Base-by-base conservation (phyloP, 2,797 vertebrate genomes). In the Clamator glandarius region DNA sequence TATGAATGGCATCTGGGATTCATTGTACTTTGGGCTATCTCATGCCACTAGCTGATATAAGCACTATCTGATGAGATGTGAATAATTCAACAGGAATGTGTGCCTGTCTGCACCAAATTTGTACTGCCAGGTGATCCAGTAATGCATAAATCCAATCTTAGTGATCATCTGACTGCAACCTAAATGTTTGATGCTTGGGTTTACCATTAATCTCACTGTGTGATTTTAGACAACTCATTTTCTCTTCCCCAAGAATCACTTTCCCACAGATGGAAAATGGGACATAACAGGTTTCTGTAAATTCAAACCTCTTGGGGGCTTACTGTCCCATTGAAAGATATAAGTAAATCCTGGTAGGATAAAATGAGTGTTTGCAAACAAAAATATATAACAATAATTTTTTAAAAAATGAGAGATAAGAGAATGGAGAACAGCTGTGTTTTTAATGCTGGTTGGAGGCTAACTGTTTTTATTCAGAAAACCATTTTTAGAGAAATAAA, bases 141-240 rank as follows among this genome's bases (percentile, higher is more conserved):
- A 93, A 64, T 68, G 82, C 66, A 89, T 89, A 89, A 96, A 93
- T 72, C 69, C 69, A 89, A 57, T 83, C 84, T 72, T 55, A 83
- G 57, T 6, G 8, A 81, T 91, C 91, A 96, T 88, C 93, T 95
- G 84, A 89, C 91, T 94, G 91, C 90, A 90, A 73, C 76, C 52
- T 69, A 67, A 80, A 89, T 2, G 11, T 55, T 95, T 74, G 64
- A 2, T 41, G 72, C 51, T 79, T 89, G 58, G 23, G 28, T 90
- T 46, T 81, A 10, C 62, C 80, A 57, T 94, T 95, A 95, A 92
- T 84, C 80, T 94, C 89, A 62, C 84, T 36, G 58, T 70, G 74
- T 81, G 89, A 86, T 64, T 94, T 96, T 88, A 94, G 81, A 92
- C 36, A 91, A 81, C 59, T 31, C 18, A 78, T 93, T 95, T 95